phyloP scores from a whole-genome alignment of 2,797 vertebrate species.

The Takifugu ocellatus region DNA sequence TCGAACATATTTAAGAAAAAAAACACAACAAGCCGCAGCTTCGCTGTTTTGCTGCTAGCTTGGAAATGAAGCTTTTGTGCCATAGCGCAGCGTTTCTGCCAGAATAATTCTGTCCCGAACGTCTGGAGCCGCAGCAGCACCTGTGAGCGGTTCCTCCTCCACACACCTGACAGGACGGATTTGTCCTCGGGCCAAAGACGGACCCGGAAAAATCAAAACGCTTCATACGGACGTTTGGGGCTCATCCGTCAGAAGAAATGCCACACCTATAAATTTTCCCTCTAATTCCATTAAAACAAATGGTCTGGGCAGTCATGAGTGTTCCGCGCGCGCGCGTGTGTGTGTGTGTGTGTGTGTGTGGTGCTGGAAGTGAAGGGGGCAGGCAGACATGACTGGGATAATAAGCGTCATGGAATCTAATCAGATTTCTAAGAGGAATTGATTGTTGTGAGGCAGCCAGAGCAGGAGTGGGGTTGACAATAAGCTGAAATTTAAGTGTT shows the following conservation, averaged over 20 bases:
- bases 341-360: slow-evolving; percentile 22
- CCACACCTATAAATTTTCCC: slow-evolving; percentile 92
- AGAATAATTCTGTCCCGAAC: too few species aligned
- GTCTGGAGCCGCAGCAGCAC: too few species aligned
- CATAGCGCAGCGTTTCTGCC: not conserved
- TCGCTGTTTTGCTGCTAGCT: too few species aligned
- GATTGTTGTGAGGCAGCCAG: slow-evolving; percentile 95
- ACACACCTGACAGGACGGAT: slow-evolving; percentile 5
- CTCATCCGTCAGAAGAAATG: slow-evolving; percentile 82
- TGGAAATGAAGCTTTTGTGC: too few species aligned
- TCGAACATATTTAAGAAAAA: too few species aligned
- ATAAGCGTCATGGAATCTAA: slow-evolving; percentile 99
- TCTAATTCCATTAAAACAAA: slow-evolving; percentile 96
- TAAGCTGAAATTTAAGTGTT: slow-evolving; percentile 99
- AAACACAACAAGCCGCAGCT: too few species aligned
- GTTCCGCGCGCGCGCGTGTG: slow-evolving; percentile 32
- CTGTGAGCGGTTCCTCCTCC: too few species aligned
- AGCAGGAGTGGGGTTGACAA: slow-evolving; percentile 98
- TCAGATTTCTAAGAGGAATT: slow-evolving; percentile 99
- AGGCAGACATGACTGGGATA: slow-evolving; percentile 97
- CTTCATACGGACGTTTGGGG: slow-evolving; percentile 5
- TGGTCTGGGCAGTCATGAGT: slow-evolving; percentile 73
- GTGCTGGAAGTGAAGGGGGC: slow-evolving; percentile 79
- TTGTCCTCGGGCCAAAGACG: slow-evolving; percentile 8
- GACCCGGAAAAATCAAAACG: slow-evolving; percentile 19